Percentiles rank a stretch among this genome's conserved stretches.
Evolutionary conservation across 2,797 vertebrate genomes (phyloP).

Genomic region (Rhynchonycteris naso): DNA sequence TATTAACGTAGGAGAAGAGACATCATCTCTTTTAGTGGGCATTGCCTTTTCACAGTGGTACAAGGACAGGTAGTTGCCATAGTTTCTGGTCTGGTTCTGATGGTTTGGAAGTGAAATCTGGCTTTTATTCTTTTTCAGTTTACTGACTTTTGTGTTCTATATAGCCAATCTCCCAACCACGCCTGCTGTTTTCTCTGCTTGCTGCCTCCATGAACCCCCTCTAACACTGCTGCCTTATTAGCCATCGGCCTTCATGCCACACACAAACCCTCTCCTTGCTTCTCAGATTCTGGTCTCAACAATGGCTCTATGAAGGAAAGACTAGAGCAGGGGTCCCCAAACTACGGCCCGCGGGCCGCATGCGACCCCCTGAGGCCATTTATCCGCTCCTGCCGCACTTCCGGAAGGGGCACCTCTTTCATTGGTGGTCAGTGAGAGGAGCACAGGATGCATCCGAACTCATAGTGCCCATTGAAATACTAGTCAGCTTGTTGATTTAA

Average conservation of each 20-base stretch:
- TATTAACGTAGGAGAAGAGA: conserved; percentile 84
- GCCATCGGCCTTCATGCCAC: background rate
- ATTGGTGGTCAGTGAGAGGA: too few relatives aligned
- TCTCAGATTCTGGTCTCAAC: background rate
- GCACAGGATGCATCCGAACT: too few relatives aligned
- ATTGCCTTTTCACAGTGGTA: conserved; percentile 89
- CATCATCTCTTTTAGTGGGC: conserved; percentile 85
- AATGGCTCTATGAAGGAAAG: background rate
- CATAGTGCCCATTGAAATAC: too few relatives aligned
- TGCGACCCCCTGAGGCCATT: too few relatives aligned
- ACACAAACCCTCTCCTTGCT: background rate
- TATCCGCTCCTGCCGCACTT: too few relatives aligned
- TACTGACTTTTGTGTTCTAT: background rate
- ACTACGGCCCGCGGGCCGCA: too few relatives aligned
- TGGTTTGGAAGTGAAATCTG: background rate
- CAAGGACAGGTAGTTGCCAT: conserved; percentile 90
- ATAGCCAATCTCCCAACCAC: background rate
- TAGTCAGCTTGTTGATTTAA: too few relatives aligned
- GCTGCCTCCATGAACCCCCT: background rate
- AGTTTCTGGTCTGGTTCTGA: conserved; percentile 91
- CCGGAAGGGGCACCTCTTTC: too few relatives aligned
- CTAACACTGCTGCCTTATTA: background rate
- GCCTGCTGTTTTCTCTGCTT: background rate
- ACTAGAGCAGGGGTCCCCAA: too few relatives aligned
- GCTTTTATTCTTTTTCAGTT: background rate